phyloP scores from a whole-genome alignment of 1,140 invertebrate species.

The Calephelis nemesis region DNA sequence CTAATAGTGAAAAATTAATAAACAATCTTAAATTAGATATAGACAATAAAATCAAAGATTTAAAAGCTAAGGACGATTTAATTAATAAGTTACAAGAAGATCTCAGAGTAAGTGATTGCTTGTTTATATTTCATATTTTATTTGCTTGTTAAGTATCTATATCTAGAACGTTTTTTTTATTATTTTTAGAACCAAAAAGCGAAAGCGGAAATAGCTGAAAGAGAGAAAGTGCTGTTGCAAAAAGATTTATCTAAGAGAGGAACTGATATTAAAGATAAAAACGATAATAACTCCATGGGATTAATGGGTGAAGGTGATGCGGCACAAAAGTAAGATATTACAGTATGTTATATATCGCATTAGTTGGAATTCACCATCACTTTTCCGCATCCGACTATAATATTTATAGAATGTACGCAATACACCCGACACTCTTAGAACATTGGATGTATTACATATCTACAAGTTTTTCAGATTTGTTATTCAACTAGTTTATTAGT shows the following conservation, averaged over 20 bases:
- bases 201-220: conserved; percentile 59
- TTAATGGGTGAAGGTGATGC: conserved; percentile 57
- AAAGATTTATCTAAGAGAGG: conserved; percentile 51
- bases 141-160: background rate
- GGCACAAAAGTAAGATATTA: conserved; percentile 46
- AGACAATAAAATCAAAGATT: conserved; percentile 56
- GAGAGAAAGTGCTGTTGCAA: conserved; percentile 60
- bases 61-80: conserved; percentile 50
- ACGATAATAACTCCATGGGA: conserved; percentile 61
- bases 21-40: conserved; percentile 56
- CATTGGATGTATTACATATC: no score
- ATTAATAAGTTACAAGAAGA: conserved; percentile 64
- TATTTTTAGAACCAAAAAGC: conserved; percentile 51
- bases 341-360: no score
- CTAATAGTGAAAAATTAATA: conserved; percentile 62
- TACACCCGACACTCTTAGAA: no score
- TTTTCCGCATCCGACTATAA: no score
- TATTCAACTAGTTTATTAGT: no score
- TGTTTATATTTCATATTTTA: background rate
- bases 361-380: no score
- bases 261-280: conserved; percentile 57
- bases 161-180: background rate
- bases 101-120: conserved; percentile 53
- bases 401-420: no score
- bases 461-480: no score